Evolutionary conservation across 1,140 invertebrate genomes (phyloP), one percentile per base, ranked within the genome.

Genomic region (Solenopsis invicta): DNA sequence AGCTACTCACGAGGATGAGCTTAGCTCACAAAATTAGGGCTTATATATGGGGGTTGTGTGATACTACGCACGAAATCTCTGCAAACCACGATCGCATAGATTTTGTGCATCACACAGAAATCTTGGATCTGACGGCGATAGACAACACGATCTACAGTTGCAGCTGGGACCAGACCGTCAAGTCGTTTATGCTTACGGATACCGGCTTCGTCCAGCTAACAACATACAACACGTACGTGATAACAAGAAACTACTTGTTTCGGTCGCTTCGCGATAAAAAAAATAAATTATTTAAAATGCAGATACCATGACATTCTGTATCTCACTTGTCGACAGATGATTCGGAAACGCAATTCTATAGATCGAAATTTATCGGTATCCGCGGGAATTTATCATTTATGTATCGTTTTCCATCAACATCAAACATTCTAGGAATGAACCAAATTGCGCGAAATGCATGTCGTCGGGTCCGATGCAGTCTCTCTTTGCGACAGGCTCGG

Each of bases 81-180:
- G n/a, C n/a, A n/a, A 85, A 74, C 45, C 71, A 69, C 6, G 82
- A 66, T 6, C 69, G 76, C 18, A 88, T 90, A 37, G 66, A 76
- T 13, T 86, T 84, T 59, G 94, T 94, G 9, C 95, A 95, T 71
- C 78, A 92, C 10, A 94, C 94, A 84, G 95, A 94, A 94, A 94
- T 95, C 75, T 95, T 94, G 93, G 94, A 94, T 78, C 78, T 95
- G 45, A 92, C 93, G 21, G 86, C 92, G 29, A 90, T 94, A 67
- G 81, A 93, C 29, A 82, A 94, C 21, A 94, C 86, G 62, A 59
- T 95, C 45, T 95, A 94, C 71, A 95, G 94, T 76, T 95, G 94
- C 76, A 94, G 94, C 62, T 95, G 94, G 94, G 95, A 95, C 87
- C 72, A 90, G 45, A 92, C 74, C 0, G 81, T 95, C 4, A 94